A percentile compares a stretch with the other conserved stretches of the same genome.
Conservation (phyloP, 2,797 vertebrate genomes). For the Pyrocephalus nanus region DNA sequence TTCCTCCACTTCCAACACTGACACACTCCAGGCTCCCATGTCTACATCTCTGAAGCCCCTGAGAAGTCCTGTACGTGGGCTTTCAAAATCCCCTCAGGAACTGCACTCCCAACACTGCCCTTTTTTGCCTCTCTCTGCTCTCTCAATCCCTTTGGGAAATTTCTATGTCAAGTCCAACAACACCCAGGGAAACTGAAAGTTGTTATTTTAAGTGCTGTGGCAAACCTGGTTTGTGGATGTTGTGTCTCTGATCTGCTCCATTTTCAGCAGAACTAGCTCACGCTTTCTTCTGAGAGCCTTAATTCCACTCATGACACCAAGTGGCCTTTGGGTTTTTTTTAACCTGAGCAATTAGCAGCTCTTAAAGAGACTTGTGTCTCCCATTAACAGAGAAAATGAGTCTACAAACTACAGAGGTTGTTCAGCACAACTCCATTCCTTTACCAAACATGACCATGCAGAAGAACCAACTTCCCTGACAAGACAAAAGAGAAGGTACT, state of each 20-base stretch:
- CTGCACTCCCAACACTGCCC: not conserved
- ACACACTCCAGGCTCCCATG: not conserved
- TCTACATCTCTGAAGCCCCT: not conserved
- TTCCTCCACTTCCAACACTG: not conserved
- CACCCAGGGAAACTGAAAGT: not conserved
- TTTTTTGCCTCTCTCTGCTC: not conserved
- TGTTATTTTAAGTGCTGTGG: conserved; percentile 19
- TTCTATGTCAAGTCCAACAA: not conserved
- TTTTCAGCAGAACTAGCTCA: conserved; percentile 20
- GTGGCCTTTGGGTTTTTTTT: not conserved
- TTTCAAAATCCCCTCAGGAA: not conserved
- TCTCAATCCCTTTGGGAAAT: not conserved
- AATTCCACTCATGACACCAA: not conserved
- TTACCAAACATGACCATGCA: not conserved
- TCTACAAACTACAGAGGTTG: not conserved
- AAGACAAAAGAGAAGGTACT: not conserved
- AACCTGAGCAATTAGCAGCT: not conserved
- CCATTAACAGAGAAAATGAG: not conserved
- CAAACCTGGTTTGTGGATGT: not conserved
- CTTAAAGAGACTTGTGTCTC: not conserved
- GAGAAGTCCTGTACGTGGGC: accelerated
- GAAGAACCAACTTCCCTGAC: not conserved
- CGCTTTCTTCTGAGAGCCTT: not conserved
- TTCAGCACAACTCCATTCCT: not conserved
- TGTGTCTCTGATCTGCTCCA: not conserved